Percentiles rank a stretch among this genome's conserved stretches.
Conservation (phyloP, 2,888 invertebrate species). For the Vesta saturnalis region DNA sequence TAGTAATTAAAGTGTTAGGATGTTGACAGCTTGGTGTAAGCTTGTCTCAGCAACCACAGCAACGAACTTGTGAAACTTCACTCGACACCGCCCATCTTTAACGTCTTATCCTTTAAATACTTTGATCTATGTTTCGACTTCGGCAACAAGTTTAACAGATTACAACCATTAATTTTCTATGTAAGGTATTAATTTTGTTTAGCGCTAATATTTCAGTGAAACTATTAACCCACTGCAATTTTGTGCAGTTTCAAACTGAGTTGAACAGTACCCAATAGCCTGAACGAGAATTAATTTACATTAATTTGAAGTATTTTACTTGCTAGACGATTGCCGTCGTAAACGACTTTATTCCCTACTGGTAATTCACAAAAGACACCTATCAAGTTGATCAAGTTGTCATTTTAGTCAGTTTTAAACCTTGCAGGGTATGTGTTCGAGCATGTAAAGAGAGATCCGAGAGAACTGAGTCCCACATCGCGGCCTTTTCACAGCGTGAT, state of each 20-base stretch:
- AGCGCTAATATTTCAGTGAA: background rate
- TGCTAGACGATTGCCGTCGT: background rate
- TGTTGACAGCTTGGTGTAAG: constrained; percentile 43
- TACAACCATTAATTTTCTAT: constrained; percentile 38
- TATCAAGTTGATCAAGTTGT: constrained; percentile 38
- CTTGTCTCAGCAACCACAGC: constrained; percentile 37
- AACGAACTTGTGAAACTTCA: constrained; percentile 39
- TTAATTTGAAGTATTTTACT: constrained; percentile 9
- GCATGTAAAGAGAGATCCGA: constrained; percentile 45
- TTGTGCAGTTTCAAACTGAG: background rate
- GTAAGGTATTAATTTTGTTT: constrained; percentile 33
- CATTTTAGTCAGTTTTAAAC: constrained; percentile 37
- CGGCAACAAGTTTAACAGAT: constrained; percentile 42
- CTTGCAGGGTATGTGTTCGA: constrained; percentile 45
- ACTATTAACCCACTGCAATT: background rate
- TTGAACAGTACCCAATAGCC: background rate
- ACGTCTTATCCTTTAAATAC: constrained; percentile 41
- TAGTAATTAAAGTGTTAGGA: constrained; percentile 42
- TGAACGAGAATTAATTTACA: background rate
- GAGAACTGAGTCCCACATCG: constrained; percentile 44
- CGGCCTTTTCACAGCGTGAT: constrained; percentile 51
- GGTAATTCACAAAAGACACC: constrained; percentile 30
- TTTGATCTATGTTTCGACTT: constrained; percentile 43
- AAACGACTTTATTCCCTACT: constrained; percentile 25
- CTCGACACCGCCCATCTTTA: constrained; percentile 34